These are phyloP conservation scores for Ahaetulla prasina DNA, from an alignment of 2,113 vertebrate species.

Conservation along the genomic window DNA sequence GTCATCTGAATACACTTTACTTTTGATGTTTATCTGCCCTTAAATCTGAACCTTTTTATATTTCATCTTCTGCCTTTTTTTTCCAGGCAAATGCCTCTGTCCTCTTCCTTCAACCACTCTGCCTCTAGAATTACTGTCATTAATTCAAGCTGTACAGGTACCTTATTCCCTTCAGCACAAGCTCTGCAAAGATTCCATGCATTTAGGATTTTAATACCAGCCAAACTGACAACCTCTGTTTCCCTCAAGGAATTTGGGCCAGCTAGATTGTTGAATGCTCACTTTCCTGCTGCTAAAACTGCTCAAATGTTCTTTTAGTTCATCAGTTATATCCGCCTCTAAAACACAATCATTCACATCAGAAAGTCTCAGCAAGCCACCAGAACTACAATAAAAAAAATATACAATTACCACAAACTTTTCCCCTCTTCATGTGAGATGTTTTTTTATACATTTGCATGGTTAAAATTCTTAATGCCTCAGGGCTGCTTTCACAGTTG, in stretches of 20 bases:
- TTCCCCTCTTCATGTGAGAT: neutral
- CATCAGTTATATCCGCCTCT: neutral
- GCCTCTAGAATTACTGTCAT: neutral
- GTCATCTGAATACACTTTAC: neutral
- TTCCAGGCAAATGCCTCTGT: neutral
- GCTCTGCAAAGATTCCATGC: neutral
- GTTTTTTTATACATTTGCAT: neutral
- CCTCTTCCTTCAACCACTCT: neutral
- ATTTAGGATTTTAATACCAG: neutral
- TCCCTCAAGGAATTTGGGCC: neutral
- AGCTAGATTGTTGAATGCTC: neutral
- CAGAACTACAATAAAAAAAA: neutral
- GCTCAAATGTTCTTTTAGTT: neutral
- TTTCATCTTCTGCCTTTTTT: too few relatives aligned
- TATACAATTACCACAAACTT: neutral
- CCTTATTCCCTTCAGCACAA: neutral
- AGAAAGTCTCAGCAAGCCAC: neutral
- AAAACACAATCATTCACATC: neutral
- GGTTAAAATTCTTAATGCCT: slow-evolving; percentile 4
- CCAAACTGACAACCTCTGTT: neutral
- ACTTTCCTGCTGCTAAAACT: neutral
- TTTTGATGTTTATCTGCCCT: neutral
- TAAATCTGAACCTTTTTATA: neutral
- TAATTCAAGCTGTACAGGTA: neutral
- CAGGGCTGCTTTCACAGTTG: slow-evolving; percentile 6